Base-by-base conservation (phyloP, 23 tunicate genomes). In the Clavelina lepadiformis region DNA sequence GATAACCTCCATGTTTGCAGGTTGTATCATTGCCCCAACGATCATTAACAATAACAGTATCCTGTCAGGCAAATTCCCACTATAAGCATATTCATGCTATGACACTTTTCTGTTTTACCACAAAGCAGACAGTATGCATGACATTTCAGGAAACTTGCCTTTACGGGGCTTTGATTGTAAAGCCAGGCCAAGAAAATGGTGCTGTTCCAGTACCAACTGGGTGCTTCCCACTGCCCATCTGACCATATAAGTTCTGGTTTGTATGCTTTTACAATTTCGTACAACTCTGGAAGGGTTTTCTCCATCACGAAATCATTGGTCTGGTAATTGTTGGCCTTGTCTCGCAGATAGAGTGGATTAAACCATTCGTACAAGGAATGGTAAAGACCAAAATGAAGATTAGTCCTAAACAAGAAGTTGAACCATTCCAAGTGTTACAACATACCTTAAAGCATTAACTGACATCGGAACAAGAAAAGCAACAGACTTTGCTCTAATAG, bases 231-330 rank as follows among this genome's bases (percentile, higher is more conserved):
- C 23, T 82, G 70, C 1, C 89, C 89, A 65, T 82, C 89, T 31
- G 89, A 82, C 89, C 89, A 82, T 23, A 82, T 56, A 22, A 82
- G 61, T 8, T 82, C 89, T 26, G 89, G 89, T 27, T 65, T 66
- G 59, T 82, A 82, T 18, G 58, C 51, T 51, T 73, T 63, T 11
- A 82, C 89, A 51, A 82, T 35, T 8, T 82, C 89, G 29, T 74
- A 73, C 22, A 82, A 47, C 33, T 74, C 80, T 29, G 89, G 89
- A 68, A 73, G 56, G 2, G 81, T 74, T 26, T 73, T 73, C 6
- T 20, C 11, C 3, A 35, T 5, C 5, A 73, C 71, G 61, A 73
- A 73, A 36, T 25, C 27, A 19, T 23, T 67, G 25, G 73, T 67
- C 3, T 31, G 35, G 60, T 5, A 67, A 18, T 47, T 25, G 34